phyloP scores from a whole-genome alignment of 2,888 invertebrate species.

The Dicycla oo region DNA sequence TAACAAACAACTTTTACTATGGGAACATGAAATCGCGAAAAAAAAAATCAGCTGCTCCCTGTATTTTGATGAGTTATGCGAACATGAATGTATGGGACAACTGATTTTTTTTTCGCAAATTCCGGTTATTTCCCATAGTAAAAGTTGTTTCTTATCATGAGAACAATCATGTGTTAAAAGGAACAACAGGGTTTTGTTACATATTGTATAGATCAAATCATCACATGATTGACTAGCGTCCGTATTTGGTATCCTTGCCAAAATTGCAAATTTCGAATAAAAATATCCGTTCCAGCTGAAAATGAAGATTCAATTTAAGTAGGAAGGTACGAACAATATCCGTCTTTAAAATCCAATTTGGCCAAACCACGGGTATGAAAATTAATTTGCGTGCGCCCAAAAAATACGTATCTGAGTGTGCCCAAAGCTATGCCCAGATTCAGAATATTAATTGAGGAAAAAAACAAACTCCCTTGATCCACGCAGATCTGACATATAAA shows the following conservation, averaged over 20 bases:
- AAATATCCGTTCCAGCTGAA: constrained; percentile 18
- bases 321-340: constrained; percentile 27
- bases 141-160: too few relatives aligned
- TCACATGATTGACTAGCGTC: too few relatives aligned
- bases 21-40: too few relatives aligned
- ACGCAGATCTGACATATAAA: constrained; percentile 51
- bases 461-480: constrained; percentile 59
- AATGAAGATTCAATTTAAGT: constrained; percentile 45
- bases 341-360: constrained; percentile 56
- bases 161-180: too few relatives aligned
- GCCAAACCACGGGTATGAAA: constrained; percentile 67
- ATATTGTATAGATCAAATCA: not conserved
- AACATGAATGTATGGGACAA: too few relatives aligned
- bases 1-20: too few relatives aligned
- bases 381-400: constrained; percentile 70
- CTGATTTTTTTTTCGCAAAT: too few relatives aligned
- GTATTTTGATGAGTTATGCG: too few relatives aligned
- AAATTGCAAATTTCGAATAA: not conserved
- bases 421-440: constrained; percentile 50
- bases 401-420: constrained; percentile 53
- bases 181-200: too few relatives aligned
- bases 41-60: too few relatives aligned
- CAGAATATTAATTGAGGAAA: constrained; percentile 62
- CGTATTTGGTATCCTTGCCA: too few relatives aligned
- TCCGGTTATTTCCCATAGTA: too few relatives aligned